Conservation (phyloP, 2,888 invertebrate genomes). For the Parascotia fuliginaria region DNA sequence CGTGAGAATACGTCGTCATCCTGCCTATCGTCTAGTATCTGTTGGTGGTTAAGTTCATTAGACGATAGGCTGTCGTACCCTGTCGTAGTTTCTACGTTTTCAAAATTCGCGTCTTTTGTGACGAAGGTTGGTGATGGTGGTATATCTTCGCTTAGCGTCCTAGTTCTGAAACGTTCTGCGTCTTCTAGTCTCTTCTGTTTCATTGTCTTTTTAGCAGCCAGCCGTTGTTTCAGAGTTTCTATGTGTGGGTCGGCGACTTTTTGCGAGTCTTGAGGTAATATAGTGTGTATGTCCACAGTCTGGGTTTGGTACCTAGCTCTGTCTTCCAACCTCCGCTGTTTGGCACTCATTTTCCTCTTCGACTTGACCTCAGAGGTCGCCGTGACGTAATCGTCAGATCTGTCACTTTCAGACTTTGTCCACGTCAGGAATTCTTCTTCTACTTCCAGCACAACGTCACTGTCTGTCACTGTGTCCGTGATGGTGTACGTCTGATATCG, state of each 20-base stretch:
- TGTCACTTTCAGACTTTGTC: constrained; percentile 77
- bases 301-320: constrained; percentile 90
- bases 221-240: constrained; percentile 69
- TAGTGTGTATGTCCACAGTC: constrained; percentile 73
- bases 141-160: constrained; percentile 87
- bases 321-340: constrained; percentile 88
- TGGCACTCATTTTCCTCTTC: constrained; percentile 84
- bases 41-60: constrained; percentile 74
- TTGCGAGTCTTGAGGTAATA: constrained; percentile 52
- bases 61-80: constrained; percentile 80
- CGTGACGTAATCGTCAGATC: constrained; percentile 70
- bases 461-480: constrained; percentile 79
- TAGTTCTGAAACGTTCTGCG: constrained; percentile 90
- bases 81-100: constrained; percentile 79
- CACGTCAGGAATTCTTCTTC: constrained; percentile 75
- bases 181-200: constrained; percentile 88
- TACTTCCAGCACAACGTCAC: constrained; percentile 59
- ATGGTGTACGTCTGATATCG: constrained; percentile 94
- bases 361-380: constrained; percentile 66
- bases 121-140: constrained; percentile 82
- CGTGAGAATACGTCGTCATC: constrained; percentile 66
- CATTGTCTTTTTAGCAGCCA: constrained; percentile 78
- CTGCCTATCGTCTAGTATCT: constrained; percentile 62
- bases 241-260: constrained; percentile 65
- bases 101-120: constrained; percentile 75